Base-by-base conservation (phyloP, 1,140 invertebrate species). In the Trissolcus basalis region DNA sequence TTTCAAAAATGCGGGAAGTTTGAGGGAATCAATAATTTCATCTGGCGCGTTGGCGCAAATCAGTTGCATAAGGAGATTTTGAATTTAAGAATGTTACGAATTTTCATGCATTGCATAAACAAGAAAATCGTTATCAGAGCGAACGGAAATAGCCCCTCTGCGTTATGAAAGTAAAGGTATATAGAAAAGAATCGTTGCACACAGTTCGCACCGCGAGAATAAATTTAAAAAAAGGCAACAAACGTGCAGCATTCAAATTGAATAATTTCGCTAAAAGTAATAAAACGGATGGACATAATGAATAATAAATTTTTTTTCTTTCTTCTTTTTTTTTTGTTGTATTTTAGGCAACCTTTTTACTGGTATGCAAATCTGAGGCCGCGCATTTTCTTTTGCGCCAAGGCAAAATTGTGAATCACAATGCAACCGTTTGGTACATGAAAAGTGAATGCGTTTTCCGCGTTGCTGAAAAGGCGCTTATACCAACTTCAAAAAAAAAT, bases 41-140 rank as follows among this genome's bases (percentile, higher is more conserved):
- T 27, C 19, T 27, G 6, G 19, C 6, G 19, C 6, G 19, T n/a
- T n/a, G n/a, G n/a, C n/a, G 36, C 9, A 39, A 11, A 39, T 39
- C n/a, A 39, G n/a, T 39, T 39, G n/a, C n/a, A n/a, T 39, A 39
- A 39, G 9, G 36, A n/a, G 36, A 39, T 39, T 39, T 39, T 9
- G 3, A 39, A 11, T n/a, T 39, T 39, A 39, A 39, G 36, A n/a
- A 39, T 39, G 36, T 39, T 39, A 39, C n/a, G 36, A 39, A 39
- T 11, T 39, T 39, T 39, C n/a, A n/a, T 39, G 36, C n/a, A n/a
- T 39, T 39, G n/a, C 36, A 39, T 39, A 39, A 39, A 39, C 36
- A 39, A 39, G n/a, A 39, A 39, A 39, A 39, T 39, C 36, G 9
- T 39, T 39, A 39, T 11, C 36, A 11, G 9, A 39, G 19, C 19